phyloP scores from a whole-genome alignment of 2,797 vertebrate species.

The Tarsius wallacei region DNA sequence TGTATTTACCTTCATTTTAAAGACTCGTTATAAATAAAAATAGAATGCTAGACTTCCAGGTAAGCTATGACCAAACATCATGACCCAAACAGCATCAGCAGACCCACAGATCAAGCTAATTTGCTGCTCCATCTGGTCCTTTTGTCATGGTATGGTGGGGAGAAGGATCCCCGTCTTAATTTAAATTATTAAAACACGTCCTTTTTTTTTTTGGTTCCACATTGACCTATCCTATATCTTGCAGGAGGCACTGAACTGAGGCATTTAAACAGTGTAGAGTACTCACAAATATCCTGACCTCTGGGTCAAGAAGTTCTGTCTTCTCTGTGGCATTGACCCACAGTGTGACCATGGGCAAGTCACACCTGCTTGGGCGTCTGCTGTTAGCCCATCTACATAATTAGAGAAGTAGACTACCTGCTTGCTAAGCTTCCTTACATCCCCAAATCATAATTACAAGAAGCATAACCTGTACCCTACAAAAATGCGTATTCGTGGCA shows the following conservation, averaged over 20 bases:
- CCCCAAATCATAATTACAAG: constrained; percentile 26
- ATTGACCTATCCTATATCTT: not conserved
- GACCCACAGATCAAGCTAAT: not conserved
- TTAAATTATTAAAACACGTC: not conserved
- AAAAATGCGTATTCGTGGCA: not conserved
- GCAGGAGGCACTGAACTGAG: not conserved
- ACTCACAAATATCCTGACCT: not conserved
- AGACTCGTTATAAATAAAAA: constrained; percentile 1
- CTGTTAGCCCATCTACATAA: not conserved
- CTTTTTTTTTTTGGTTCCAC: not conserved
- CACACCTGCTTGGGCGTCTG: not conserved
- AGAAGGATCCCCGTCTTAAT: not conserved
- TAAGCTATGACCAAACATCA: not conserved
- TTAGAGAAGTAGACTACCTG: not conserved
- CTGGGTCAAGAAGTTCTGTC: not conserved
- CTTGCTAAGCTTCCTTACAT: not conserved
- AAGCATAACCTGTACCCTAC: not conserved
- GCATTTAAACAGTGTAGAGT: not conserved
- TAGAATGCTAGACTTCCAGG: not conserved
- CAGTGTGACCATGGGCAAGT: not conserved
- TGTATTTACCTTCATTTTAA: constrained; percentile 41
- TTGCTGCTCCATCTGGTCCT: not conserved
- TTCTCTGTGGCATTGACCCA: not conserved
- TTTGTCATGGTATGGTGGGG: not conserved
- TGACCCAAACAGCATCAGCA: not conserved